These are phyloP conservation scores for Spatula versicolor DNA, from an alignment of 2,797 vertebrate species.

Conservation along the genomic window DNA sequence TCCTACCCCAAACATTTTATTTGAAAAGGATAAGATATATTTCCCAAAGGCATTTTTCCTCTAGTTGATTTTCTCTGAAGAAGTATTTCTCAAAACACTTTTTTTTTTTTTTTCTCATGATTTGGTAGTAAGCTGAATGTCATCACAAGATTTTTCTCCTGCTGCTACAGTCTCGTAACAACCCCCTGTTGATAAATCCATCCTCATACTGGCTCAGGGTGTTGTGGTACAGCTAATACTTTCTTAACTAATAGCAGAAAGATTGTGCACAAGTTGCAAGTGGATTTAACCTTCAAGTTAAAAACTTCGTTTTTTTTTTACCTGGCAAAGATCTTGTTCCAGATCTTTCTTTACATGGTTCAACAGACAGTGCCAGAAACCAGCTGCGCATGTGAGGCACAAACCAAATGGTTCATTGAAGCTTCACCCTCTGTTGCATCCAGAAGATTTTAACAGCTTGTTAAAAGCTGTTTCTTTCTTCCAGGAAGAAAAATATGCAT, in stretches of 20 bases:
- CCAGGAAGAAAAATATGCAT: neutral
- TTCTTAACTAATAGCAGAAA: neutral
- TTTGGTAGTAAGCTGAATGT: neutral
- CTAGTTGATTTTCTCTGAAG: neutral
- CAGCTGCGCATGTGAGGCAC: neutral
- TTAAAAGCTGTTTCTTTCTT: neutral
- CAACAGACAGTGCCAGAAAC: slow-evolving; percentile 12
- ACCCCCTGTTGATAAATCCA: neutral
- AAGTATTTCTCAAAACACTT: neutral
- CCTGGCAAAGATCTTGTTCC: neutral
- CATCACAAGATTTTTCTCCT: neutral
- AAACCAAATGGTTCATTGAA: neutral
- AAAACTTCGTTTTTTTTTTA: neutral
- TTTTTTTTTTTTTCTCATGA: neutral
- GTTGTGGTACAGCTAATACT: neutral
- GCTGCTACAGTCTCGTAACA: neutral
- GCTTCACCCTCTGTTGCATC: neutral
- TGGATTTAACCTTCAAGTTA: neutral
- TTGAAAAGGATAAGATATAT: neutral
- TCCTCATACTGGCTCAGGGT: neutral
- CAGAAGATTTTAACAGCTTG: neutral
- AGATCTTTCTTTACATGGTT: neutral
- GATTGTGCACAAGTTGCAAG: neutral
- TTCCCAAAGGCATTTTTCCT: neutral
- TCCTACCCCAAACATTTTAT: neutral